Percentiles rank a stretch among this genome's conserved stretches.
phyloP scores from a whole-genome alignment of 2,797 vertebrate genomes.

The Gallinago solitaria region DNA sequence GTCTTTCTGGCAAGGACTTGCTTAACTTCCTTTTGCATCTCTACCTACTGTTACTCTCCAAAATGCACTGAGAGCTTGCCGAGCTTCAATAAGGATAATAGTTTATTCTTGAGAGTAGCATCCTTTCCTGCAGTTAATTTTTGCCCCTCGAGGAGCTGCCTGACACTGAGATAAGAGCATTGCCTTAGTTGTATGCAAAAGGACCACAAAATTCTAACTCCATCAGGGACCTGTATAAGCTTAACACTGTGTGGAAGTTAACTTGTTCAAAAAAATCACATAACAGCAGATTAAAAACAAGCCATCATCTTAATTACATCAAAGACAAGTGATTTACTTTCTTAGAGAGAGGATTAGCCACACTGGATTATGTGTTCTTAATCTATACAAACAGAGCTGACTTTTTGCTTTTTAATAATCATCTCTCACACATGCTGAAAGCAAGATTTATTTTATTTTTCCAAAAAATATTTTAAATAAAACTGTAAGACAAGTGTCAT shows the following conservation, averaged over 20 bases:
- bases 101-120: neutral
- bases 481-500: neutral
- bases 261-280: neutral
- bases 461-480: neutral
- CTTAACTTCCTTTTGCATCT: neutral
- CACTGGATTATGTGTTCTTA: neutral
- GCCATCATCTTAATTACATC: neutral
- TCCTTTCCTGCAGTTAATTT: neutral
- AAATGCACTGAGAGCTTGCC: neutral
- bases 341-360: slow-evolving; percentile 6
- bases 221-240: neutral
- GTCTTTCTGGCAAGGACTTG: neutral
- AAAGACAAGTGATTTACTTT: slow-evolving; percentile 16
- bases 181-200: neutral
- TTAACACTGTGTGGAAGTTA: neutral
- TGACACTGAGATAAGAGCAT: neutral
- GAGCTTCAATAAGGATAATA: neutral
- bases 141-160: neutral
- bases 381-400: neutral
- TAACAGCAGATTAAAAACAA: neutral
- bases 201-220: neutral
- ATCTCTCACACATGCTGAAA: neutral
- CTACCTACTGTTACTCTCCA: neutral
- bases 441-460: neutral
- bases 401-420: neutral